Base-by-base conservation (phyloP, 2,113 vertebrate genomes). In the Vanacampus margaritifer region DNA sequence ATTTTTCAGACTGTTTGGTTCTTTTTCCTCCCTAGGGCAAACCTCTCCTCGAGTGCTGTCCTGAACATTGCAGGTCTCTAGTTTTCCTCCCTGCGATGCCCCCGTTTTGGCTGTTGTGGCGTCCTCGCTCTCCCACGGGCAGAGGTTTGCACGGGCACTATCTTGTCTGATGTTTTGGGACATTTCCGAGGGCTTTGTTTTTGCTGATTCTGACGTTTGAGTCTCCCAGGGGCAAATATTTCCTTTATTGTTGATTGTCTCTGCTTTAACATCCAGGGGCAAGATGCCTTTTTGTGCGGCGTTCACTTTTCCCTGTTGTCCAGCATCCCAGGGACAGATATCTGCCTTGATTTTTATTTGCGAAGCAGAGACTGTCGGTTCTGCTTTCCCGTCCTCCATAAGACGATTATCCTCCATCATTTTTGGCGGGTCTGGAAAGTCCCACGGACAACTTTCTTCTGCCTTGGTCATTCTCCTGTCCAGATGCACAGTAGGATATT, bases 11-110 rank as follows among this genome's bases (percentile, higher is more conserved):
- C n/a, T n/a, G n/a, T n/a, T n/a, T n/a, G n/a, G n/a, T n/a, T n/a
- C n/a, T n/a, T n/a, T n/a, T n/a, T n/a, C 63, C 0, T 89, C 87
- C 86, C 86, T 87, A 0, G 84, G 86, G 69, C 89, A 91, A 26
- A 91, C 71, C 64, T 79, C n/a, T 0, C 24, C 68, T 2, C 14
- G 0, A 4, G 17, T 1, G 0, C 59, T 77, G 17, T 86, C 77
- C 65, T 81, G 67, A 41, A 26, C 13, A 24, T 63, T 41, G 32
- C 23, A 23, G 5, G 17, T 45, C 12, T 43, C n/a, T 23, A 35
- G 17, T 64, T 19, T 46, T 46, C 45, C 45, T 46, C 45, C 17
- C 6, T 17, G 45, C 17, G 45, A 46, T 46, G 45, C 17, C 45
- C 17, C 45, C 17, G 17, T 46, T 46, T 46, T 19, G 16, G 6